These are phyloP conservation scores for Dipodomys ordii DNA, from an alignment of 2,113 vertebrate species.

Conservation along the genomic window DNA sequence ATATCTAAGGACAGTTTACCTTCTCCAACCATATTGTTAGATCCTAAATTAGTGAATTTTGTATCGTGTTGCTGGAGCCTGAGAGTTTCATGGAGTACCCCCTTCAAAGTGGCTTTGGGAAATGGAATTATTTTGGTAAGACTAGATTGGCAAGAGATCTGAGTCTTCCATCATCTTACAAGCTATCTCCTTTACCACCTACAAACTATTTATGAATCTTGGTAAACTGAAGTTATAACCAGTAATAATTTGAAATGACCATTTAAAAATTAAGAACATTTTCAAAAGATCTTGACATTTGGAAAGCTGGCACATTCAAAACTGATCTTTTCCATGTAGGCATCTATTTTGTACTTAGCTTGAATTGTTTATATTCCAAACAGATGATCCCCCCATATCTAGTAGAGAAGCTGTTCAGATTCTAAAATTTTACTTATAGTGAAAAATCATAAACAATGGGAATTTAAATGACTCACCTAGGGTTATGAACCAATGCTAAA, in stretches of 20 bases:
- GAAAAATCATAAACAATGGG: background rate
- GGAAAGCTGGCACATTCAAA: background rate
- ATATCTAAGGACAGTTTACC: background rate
- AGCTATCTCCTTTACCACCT: background rate
- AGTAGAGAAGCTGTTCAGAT: constrained; percentile 22
- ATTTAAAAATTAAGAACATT: background rate
- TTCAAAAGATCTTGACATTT: constrained; percentile 44
- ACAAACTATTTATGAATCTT: background rate
- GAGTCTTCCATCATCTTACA: background rate
- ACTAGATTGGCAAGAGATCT: background rate
- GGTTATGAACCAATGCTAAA: background rate
- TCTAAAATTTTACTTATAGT: constrained; percentile 16
- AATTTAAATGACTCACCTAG: background rate
- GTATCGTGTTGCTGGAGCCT: background rate
- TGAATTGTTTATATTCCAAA: constrained; percentile 22
- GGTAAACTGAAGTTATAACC: constrained; percentile 8
- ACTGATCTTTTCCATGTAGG: background rate
- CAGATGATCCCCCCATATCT: background rate
- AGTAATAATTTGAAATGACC: constrained; percentile 37
- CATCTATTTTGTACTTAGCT: background rate
- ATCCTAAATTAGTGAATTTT: background rate
- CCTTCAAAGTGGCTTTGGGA: background rate
- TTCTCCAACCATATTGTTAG: constrained; percentile 16
- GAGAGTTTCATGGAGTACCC: background rate
- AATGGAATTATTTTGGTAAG: background rate